phyloP scores from a whole-genome alignment of 2,797 vertebrate genomes.

The Gambelia wislizenii region DNA sequence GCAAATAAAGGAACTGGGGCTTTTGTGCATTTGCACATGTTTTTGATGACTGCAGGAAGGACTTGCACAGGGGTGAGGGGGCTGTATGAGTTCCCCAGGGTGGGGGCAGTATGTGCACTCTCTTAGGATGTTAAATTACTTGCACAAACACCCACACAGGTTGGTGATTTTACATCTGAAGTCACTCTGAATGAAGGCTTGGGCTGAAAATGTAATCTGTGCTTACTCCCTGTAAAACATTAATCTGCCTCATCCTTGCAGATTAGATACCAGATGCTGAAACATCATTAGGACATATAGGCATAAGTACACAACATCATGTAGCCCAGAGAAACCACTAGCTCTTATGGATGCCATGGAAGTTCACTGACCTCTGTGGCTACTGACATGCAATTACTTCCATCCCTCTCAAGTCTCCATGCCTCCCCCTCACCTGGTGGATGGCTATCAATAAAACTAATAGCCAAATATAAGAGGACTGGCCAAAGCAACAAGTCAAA shows the following conservation, averaged over 20 bases:
- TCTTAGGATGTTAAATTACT: neutral
- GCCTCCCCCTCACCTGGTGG: no score
- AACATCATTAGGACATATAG: neutral
- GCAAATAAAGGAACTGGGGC: no score
- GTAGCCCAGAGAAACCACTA: neutral
- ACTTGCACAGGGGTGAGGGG: neutral
- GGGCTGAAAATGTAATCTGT: neutral
- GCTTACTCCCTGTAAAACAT: neutral
- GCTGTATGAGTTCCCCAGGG: no score
- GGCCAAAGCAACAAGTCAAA: no score
- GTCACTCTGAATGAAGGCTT: neutral
- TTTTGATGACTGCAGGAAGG: no score
- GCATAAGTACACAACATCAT: neutral
- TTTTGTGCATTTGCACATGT: no score
- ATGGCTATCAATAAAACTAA: no score
- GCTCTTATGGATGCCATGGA: rapidly evolving
- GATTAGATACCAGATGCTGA: neutral
- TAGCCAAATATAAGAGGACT: no score
- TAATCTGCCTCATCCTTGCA: neutral
- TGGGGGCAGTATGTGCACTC: neutral
- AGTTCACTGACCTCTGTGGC: rapidly evolving
- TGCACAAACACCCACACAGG: no score
- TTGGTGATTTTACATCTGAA: neutral
- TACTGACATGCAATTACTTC: no score
- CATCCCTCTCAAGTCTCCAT: no score